Percentiles rank a stretch among this genome's conserved stretches.
Conservation (phyloP, 2,888 invertebrate genomes). For the Sycophila texana region DNA sequence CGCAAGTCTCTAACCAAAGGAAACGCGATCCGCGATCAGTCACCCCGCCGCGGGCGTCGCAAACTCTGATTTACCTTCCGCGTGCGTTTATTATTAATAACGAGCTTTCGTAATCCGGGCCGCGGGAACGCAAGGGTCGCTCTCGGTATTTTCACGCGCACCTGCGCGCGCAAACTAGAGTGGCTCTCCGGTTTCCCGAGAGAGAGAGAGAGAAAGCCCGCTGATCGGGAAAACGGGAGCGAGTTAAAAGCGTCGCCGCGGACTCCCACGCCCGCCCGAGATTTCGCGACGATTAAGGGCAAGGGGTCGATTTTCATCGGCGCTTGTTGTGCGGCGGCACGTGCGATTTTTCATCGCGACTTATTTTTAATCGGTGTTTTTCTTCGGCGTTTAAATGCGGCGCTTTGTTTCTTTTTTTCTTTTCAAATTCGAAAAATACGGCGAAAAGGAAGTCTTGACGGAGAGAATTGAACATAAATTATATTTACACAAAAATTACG, state of each 20-base stretch:
- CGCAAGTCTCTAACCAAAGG: no score
- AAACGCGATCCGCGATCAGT: no score
- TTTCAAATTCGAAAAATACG: no score
- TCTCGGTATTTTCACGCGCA: background rate
- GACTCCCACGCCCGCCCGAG: constrained; percentile 31
- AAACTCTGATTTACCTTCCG: background rate
- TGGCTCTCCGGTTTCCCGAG: background rate
- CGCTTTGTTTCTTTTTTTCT: no score
- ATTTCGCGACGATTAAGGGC: constrained; percentile 42
- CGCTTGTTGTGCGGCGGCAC: background rate
- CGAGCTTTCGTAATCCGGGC: constrained; percentile 2
- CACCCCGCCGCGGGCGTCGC: no score
- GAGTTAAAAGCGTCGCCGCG: constrained; percentile 40
- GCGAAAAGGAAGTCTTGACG: no score
- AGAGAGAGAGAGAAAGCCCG: background rate
- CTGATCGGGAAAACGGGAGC: constrained; percentile 30
- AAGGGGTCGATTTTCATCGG: constrained; percentile 9
- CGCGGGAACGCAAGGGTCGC: background rate
- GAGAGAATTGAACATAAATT: no score
- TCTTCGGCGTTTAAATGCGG: background rate
- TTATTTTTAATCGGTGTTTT: background rate
- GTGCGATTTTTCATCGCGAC: background rate
- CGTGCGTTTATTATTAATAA: constrained; percentile 2
- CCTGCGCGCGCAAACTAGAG: background rate
- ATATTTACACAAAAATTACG: no score